These are phyloP conservation scores for Halictus quadricinctus DNA, from an alignment of 2,888 invertebrate species.

Conservation along the genomic window DNA sequence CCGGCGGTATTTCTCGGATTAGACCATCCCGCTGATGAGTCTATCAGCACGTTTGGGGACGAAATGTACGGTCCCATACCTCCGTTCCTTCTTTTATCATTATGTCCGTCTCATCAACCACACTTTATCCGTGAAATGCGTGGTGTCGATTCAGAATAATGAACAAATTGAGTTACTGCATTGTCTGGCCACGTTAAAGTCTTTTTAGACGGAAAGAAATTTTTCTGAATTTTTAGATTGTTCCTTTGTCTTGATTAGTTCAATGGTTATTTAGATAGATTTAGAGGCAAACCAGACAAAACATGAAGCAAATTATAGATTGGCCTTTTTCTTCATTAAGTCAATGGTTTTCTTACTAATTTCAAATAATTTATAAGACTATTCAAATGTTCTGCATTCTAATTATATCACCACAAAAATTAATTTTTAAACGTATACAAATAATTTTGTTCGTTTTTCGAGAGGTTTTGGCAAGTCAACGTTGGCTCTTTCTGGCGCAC, in stretches of 20 bases:
- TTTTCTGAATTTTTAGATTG: not conserved
- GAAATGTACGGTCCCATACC: not conserved
- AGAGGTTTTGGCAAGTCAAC: not conserved
- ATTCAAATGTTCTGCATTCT: not conserved
- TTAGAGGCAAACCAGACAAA: too few relatives aligned
- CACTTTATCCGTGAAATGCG: not conserved
- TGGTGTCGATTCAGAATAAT: not conserved
- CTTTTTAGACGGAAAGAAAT: not conserved
- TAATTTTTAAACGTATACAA: not conserved
- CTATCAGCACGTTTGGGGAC: slow-evolving; percentile 3
- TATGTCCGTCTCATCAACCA: not conserved
- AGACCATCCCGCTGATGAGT: not conserved
- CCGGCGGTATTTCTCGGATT: not conserved
- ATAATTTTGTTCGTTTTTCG: not conserved
- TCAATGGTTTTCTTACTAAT: too few relatives aligned
- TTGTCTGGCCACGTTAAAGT: not conserved
- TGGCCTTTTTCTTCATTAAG: too few relatives aligned
- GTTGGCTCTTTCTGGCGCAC: not conserved
- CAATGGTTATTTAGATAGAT: too few relatives aligned
- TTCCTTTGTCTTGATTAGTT: too few relatives aligned
- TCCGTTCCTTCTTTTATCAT: not conserved
- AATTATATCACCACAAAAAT: too few relatives aligned
- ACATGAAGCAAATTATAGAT: too few relatives aligned
- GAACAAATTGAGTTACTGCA: not conserved
- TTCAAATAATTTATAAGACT: not conserved